Evolutionary conservation across 2,888 invertebrate genomes (phyloP).

Genomic region (Linyphia triangularis): DNA sequence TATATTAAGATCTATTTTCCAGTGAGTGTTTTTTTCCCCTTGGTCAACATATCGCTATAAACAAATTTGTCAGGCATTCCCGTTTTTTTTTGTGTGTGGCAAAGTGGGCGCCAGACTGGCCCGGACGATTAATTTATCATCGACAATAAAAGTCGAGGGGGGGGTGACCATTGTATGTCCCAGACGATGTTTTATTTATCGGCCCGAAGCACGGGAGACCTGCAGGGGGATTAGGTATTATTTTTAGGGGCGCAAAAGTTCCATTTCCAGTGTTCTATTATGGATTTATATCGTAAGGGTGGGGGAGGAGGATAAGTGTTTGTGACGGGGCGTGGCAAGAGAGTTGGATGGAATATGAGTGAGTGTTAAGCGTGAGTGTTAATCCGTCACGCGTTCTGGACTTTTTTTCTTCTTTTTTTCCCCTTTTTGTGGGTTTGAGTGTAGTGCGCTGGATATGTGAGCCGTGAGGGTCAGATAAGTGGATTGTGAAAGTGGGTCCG

Average conservation of each 20-base stretch:
- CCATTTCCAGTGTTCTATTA: not conserved
- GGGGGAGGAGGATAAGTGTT: conserved; percentile 58
- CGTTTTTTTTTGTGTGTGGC: not conserved
- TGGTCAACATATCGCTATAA: not conserved
- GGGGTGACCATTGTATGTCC: not conserved
- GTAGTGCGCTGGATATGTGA: too few species aligned
- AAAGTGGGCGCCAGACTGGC: conserved; percentile 34
- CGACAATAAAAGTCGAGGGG: conserved; percentile 60
- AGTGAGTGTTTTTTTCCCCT: not conserved
- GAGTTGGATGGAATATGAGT: conserved; percentile 12
- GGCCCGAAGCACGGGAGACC: conserved; percentile 32
- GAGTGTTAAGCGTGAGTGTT: not conserved
- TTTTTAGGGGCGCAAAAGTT: not conserved
- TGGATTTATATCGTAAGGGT: too few species aligned
- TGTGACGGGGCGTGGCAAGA: conserved; percentile 58
- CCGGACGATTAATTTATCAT: conserved; percentile 68
- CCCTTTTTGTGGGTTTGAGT: too few species aligned
- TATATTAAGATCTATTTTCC: conserved; percentile 32
- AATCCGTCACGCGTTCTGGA: conserved; percentile 9
- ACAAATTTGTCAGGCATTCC: conserved; percentile 12
- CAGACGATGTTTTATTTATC: conserved; percentile 64
- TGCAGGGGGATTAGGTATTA: conserved; percentile 48
- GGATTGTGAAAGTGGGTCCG: not conserved
- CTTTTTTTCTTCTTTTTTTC: not conserved
- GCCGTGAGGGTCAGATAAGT: not conserved